phyloP scores from a whole-genome alignment of 2,797 vertebrate species.

The Erpetoichthys calabaricus region DNA sequence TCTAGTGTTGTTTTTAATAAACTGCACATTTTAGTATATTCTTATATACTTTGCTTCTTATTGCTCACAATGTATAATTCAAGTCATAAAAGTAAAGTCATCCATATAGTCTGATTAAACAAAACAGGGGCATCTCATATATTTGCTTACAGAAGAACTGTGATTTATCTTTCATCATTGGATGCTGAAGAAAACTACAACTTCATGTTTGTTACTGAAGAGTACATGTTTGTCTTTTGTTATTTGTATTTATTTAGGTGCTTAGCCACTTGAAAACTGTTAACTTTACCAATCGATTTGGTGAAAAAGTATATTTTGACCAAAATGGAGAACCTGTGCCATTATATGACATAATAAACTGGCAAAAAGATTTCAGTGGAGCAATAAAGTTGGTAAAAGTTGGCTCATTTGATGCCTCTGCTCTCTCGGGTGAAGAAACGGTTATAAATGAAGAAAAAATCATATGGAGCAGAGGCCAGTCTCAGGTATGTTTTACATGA shows the following conservation, averaged over 20 bases:
- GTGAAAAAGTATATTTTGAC: constrained; percentile 48
- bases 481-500: constrained; percentile 23
- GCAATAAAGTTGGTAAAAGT: constrained; percentile 45
- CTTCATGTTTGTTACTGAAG: too few species aligned
- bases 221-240: background rate
- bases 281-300: constrained; percentile 46
- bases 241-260: constrained; percentile 21
- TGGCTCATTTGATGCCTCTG: constrained; percentile 50
- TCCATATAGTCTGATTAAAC: too few species aligned
- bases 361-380: constrained; percentile 38
- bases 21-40: too few species aligned
- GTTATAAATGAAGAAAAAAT: constrained; percentile 30
- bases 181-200: too few species aligned
- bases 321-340: constrained; percentile 46
- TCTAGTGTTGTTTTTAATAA: too few species aligned
- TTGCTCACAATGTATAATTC: too few species aligned
- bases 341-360: constrained; percentile 53
- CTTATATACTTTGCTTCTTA: too few species aligned
- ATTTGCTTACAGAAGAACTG: too few species aligned
- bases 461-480: constrained; percentile 36
- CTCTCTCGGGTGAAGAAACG: constrained; percentile 31
- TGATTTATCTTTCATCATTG: too few species aligned
- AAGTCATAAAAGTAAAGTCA: too few species aligned
- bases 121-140: too few species aligned
- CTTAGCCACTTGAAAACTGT: constrained; percentile 40